Percentiles rank a stretch among this genome's conserved stretches.
Evolutionary conservation across 1,140 invertebrate species (phyloP).

Genomic region (Drosophila nebulosa): DNA sequence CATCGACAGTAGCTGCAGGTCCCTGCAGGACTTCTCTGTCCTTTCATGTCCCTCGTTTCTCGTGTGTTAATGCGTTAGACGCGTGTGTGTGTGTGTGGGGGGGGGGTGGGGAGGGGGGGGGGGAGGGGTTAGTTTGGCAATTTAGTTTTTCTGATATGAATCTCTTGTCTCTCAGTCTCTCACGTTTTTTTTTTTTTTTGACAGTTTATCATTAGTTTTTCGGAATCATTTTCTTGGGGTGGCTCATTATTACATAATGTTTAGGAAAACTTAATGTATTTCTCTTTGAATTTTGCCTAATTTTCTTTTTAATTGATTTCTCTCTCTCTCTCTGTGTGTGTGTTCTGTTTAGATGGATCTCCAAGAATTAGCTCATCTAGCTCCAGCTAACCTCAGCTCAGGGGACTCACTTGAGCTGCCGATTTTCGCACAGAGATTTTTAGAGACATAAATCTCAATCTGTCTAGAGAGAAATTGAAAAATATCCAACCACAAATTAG

Average conservation of each 20-base stretch:
- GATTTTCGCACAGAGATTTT: conserved; percentile 37
- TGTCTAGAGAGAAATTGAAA: conserved; percentile 62
- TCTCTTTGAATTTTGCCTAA: conserved; percentile 47
- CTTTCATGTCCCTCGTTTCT: neutral
- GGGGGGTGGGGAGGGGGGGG: neutral
- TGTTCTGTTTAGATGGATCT: too few species aligned
- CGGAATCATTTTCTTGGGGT: conserved; percentile 9
- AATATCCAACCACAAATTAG: conserved; percentile 69
- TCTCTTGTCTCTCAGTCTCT: conserved; percentile 19
- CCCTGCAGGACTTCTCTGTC: conserved; percentile 24
- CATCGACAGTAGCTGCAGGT: conserved; percentile 44
- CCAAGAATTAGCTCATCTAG: too few species aligned
- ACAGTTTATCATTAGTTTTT: conserved; percentile 66
- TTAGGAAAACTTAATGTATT: conserved; percentile 27
- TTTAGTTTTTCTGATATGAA: conserved; percentile 47
- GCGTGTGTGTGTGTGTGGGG: conserved; percentile 40
- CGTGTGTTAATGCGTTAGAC: conserved; percentile 68
- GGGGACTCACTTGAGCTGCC: neutral
- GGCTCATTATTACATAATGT: conserved; percentile 10
- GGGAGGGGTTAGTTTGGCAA: conserved; percentile 7
- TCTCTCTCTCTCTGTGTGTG: too few species aligned
- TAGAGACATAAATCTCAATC: conserved; percentile 71
- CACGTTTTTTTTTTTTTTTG: conserved; percentile 49
- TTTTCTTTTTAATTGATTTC: conserved; percentile 63
- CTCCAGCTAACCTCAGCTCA: too few species aligned